A percentile compares a stretch with the other conserved stretches of the same genome.
Evolutionary conservation across 2,113 vertebrate species (phyloP).

Genomic region (Petaurus breviceps): DNA sequence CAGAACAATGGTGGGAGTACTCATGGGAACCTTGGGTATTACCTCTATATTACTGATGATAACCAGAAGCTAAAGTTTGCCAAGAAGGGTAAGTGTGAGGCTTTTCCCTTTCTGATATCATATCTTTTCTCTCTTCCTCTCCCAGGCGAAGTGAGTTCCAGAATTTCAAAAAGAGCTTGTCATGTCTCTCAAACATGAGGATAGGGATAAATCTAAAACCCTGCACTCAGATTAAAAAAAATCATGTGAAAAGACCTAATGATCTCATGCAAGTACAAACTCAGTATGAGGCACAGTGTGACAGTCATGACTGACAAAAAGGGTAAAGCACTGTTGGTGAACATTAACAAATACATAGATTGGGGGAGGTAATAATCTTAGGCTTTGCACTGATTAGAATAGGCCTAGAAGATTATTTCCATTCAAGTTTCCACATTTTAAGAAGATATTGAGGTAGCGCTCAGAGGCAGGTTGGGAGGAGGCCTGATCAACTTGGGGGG

Average conservation of each 20-base stretch:
- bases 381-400: neutral
- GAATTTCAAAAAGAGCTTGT: neutral
- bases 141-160: neutral
- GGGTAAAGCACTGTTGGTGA: neutral
- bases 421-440: neutral
- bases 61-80: neutral
- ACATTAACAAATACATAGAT: neutral
- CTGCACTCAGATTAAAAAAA: neutral
- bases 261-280: neutral
- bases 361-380: neutral
- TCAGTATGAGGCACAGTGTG: neutral
- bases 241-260: neutral
- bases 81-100: neutral
- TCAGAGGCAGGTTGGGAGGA: too few relatives aligned
- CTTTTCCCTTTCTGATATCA: neutral
- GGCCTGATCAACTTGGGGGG: too few relatives aligned
- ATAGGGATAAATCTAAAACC: neutral
- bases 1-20: neutral
- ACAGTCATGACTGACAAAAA: neutral
- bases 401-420: neutral
- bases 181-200: neutral
- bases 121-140: neutral
- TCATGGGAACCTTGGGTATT: neutral
- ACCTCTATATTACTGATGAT: neutral
- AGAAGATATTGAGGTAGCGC: neutral